phyloP scores from a whole-genome alignment of 1,140 invertebrate genomes.

The Temnothorax nylanderi region DNA sequence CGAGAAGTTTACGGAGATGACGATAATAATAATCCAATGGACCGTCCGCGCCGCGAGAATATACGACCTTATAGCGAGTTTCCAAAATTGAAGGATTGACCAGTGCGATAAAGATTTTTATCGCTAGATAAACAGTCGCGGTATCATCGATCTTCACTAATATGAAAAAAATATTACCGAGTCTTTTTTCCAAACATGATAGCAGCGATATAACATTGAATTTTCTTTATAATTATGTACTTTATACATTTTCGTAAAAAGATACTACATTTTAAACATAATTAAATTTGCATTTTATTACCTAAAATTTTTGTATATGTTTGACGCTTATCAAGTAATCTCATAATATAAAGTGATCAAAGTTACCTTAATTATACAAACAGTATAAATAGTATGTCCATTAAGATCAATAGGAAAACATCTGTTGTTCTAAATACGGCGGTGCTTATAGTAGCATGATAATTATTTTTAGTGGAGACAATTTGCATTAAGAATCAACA shows the following conservation, averaged over 20 bases:
- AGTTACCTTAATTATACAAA: slow-evolving; percentile 29
- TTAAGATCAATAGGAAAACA: slow-evolving; percentile 5
- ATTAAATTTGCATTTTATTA: slow-evolving; percentile 15
- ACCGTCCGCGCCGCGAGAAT: slow-evolving; percentile 52
- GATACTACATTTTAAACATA: not conserved
- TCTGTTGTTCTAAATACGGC: not conserved
- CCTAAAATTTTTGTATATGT: not conserved
- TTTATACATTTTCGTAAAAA: not conserved
- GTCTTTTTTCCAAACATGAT: not conserved
- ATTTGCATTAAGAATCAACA: not conserved
- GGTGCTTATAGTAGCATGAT: not conserved
- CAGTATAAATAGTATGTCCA: not conserved
- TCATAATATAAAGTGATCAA: not conserved
- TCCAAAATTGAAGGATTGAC: slow-evolving; percentile 55
- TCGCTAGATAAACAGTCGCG: not conserved
- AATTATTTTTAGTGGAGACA: slow-evolving; percentile 7
- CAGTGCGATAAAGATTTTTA: slow-evolving; percentile 21
- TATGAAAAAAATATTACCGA: not conserved
- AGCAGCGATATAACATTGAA: not conserved
- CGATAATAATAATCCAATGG: slow-evolving; percentile 69
- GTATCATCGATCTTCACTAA: not conserved
- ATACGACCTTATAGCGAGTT: slow-evolving; percentile 16
- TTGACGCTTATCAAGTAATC: not conserved
- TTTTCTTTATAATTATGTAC: not conserved
- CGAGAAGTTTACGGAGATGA: slow-evolving; percentile 57